phyloP scores from a whole-genome alignment of 2,113 vertebrate species.

The Atlantisia rogersi region DNA sequence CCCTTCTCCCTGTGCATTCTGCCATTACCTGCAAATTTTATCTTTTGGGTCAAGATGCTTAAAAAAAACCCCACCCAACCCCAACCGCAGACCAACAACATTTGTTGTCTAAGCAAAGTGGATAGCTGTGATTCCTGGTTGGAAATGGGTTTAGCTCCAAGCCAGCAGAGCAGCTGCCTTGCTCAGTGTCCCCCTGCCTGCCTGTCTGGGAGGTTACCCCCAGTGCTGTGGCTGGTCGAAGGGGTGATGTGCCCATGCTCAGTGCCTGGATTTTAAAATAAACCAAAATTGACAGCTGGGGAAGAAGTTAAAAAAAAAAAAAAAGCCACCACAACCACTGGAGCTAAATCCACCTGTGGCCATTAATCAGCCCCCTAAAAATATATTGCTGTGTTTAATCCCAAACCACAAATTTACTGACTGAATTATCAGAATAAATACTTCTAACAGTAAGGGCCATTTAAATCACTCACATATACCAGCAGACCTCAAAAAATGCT shows the following conservation, averaged over 20 bases:
- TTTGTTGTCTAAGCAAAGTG: background rate
- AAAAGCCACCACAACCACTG: background rate
- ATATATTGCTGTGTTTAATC: constrained; percentile 37
- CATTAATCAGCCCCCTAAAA: constrained; percentile 49
- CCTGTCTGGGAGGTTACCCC: rapidly evolving
- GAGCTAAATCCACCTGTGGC: constrained; percentile 48
- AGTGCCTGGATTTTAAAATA: constrained; percentile 1
- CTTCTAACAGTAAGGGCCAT: background rate
- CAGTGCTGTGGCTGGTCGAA: background rate
- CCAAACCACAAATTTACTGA: constrained; percentile 17
- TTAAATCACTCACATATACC: background rate
- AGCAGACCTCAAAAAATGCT: background rate
- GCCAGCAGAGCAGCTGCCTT: background rate
- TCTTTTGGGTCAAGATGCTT: background rate
- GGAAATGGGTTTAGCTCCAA: background rate
- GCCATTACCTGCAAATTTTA: background rate
- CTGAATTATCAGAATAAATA: constrained; percentile 10
- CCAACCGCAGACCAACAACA: background rate
- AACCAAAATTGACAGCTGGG: constrained; percentile 19
- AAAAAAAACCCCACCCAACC: background rate
- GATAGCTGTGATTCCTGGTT: background rate
- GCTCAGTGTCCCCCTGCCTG: background rate
- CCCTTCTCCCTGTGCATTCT: background rate
- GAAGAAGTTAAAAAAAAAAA: background rate
- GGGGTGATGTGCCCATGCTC: background rate